Percentiles rank a stretch among this genome's conserved stretches.
Evolutionary conservation across 1,140 invertebrate species (phyloP).

Genomic region (Nebria ingens): DNA sequence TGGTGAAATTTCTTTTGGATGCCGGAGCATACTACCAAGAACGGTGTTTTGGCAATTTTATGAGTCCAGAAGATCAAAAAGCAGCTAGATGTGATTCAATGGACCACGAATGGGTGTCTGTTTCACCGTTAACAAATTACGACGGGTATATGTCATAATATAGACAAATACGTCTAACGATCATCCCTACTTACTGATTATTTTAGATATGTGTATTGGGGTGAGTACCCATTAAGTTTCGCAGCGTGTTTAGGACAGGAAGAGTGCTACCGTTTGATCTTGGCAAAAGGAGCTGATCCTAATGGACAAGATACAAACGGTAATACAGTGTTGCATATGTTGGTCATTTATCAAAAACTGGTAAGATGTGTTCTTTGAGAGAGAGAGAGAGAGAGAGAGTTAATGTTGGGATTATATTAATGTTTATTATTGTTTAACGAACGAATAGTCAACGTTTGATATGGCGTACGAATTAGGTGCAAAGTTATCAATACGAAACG

Average conservation of each 20-base stretch:
- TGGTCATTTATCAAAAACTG: slow-evolving; percentile 92
- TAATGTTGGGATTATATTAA: too few relatives aligned
- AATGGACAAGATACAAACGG: slow-evolving; percentile 95
- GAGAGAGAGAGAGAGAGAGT: too few relatives aligned
- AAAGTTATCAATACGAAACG: slow-evolving; percentile 73
- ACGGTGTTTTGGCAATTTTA: slow-evolving; percentile 88
- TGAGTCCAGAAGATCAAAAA: slow-evolving; percentile 96
- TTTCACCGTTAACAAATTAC: slow-evolving; percentile 83
- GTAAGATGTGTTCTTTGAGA: too few relatives aligned
- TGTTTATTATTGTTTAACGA: slow-evolving; percentile 18
- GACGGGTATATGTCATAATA: slow-evolving; percentile 53
- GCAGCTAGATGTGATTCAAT: slow-evolving; percentile 72
- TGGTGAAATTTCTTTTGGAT: slow-evolving; percentile 93
- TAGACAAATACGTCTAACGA: not conserved
- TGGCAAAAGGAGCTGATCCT: slow-evolving; percentile 90
- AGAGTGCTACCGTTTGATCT: slow-evolving; percentile 88
- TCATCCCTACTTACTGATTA: slow-evolving; percentile 15
- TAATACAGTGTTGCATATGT: slow-evolving; percentile 93
- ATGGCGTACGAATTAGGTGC: slow-evolving; percentile 89
- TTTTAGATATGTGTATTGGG: slow-evolving; percentile 90
- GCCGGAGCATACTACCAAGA: slow-evolving; percentile 85
- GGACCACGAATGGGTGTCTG: slow-evolving; percentile 87
- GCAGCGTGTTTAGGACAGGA: slow-evolving; percentile 95
- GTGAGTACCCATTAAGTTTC: slow-evolving; percentile 93
- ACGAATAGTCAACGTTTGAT: slow-evolving; percentile 81